Base-by-base conservation (phyloP, 2,888 invertebrate genomes). In the Noctua pronuba region DNA sequence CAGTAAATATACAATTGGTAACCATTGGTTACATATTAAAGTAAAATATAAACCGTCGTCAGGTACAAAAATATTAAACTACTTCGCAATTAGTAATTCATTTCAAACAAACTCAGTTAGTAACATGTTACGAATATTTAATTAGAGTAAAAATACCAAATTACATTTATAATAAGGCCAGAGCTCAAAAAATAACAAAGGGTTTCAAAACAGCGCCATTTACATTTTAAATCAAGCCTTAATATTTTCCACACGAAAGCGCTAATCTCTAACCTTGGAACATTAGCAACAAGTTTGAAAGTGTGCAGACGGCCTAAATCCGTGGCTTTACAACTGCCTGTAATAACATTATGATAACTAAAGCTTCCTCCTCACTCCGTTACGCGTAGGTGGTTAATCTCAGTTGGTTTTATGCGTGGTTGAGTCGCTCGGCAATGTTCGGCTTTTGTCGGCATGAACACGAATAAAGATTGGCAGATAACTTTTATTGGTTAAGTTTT, bases 261-360 rank as follows among this genome's bases (percentile, higher is more conserved):
- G 2, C n/a, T 81, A 76, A 85, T 81, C 70, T 44, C 18, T 58
- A 46, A 71, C 73, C 60, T 85, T 76, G 58, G 10, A 68, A 71
- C 18, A 41, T 82, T 55, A 85, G 82, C 58, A 85, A 83, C 82
- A 85, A 85, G 86, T 83, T 82, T 85, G 28, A 10, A 24, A 75
- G 64, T 82, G 67, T 71, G 64, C 16, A 68, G 58, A 62, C 31
- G 31, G 49, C 84, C 74, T 75, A 64, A 80, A 85, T 68, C 82
- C 71, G 49, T 41, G 77, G 76, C 85, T 76, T 83, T 76, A 81
- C 67, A 75, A 71, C 70, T 52, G 73, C 38, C 73, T 81, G 82
- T 76, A 60, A 83, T 72, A 85, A 82, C 68, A 74, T 81, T 74
- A 74, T 82, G 86, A 74, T 77, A 83, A 83, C 62, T 73, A 80